Conservation (phyloP, 1,140 invertebrate species). For the Bombyx mandarina region DNA sequence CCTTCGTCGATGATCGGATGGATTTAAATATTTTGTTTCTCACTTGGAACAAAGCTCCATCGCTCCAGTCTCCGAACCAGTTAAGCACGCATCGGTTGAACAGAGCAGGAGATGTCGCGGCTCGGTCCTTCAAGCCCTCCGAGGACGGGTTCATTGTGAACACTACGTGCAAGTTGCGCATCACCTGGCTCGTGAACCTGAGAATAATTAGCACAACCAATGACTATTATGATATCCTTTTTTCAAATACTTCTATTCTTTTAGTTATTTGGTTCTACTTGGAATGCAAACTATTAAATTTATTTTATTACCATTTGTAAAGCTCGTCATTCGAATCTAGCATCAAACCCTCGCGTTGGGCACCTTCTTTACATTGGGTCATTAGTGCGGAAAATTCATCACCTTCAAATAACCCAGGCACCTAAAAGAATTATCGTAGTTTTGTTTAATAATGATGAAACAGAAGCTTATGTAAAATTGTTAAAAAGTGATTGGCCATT, state of each 20-base stretch:
- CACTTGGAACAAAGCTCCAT: conserved; percentile 96
- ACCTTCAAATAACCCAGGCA: conserved; percentile 92
- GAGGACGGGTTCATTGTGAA: conserved; percentile 99
- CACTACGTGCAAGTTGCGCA: conserved; percentile 99
- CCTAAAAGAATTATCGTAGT: conserved; percentile 49
- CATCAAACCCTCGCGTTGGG: conserved; percentile 98
- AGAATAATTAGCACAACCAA: not conserved
- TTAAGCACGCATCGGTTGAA: conserved; percentile 99
- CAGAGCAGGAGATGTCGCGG: conserved; percentile 97
- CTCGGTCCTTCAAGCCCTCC: conserved; percentile 97
- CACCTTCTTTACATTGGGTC: conserved; percentile 99
- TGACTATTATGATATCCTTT: not conserved
- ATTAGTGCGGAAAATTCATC: conserved; percentile 99
- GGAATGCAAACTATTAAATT: not conserved
- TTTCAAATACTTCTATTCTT: not conserved
- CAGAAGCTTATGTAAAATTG: not conserved
- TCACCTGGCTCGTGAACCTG: conserved; percentile 97
- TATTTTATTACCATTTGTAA: conserved; percentile 84
- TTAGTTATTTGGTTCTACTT: not conserved
- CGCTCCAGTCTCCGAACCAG: conserved; percentile 99
- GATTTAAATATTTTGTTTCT: conserved; percentile 11
- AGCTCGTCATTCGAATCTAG: conserved; percentile 98
- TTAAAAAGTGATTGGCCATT: too few relatives aligned
- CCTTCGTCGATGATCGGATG: too few relatives aligned
- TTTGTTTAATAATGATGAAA: not conserved